Evolutionary conservation across 1,140 invertebrate species (phyloP).

Genomic region (Trachymyrmex cornetzi): DNA sequence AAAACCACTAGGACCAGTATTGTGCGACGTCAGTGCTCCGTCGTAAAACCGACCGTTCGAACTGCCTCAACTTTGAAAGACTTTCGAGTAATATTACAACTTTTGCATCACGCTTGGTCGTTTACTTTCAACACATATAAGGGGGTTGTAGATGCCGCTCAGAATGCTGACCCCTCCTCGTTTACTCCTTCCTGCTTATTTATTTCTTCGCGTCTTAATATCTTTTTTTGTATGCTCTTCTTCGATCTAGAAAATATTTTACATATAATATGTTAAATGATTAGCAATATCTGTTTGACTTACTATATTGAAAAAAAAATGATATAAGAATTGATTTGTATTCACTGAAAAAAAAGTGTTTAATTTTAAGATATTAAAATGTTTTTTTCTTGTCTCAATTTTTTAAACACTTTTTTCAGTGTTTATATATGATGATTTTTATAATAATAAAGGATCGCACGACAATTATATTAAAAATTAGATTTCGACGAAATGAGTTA

Average conservation of each 20-base stretch:
- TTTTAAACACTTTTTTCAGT: too few relatives aligned
- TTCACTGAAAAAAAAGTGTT: not conserved
- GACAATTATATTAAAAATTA: too few relatives aligned
- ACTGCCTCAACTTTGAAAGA: constrained; percentile 77
- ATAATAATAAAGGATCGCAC: too few relatives aligned
- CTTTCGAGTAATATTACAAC: constrained; percentile 77
- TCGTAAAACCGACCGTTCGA: constrained; percentile 79
- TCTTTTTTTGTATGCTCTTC: not conserved
- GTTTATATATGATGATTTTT: not conserved
- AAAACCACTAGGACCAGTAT: constrained; percentile 77
- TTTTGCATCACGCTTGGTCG: constrained; percentile 56
- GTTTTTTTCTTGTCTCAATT: too few relatives aligned
- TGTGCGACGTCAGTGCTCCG: constrained; percentile 72
- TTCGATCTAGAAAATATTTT: not conserved
- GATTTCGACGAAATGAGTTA: too few relatives aligned
- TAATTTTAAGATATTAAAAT: too few relatives aligned
- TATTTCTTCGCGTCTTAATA: not conserved
- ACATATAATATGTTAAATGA: not conserved
- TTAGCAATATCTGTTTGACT: not conserved
- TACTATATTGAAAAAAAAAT: not conserved
- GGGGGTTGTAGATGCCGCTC: not conserved
- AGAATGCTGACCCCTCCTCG: not conserved
- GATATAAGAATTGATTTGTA: not conserved
- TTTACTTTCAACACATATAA: constrained; percentile 13
- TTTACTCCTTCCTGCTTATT: not conserved